Evolutionary conservation across 2,113 vertebrate genomes (phyloP), one percentile per base, ranked within the genome.

Genomic region (Eudyptes chrysolophus): DNA sequence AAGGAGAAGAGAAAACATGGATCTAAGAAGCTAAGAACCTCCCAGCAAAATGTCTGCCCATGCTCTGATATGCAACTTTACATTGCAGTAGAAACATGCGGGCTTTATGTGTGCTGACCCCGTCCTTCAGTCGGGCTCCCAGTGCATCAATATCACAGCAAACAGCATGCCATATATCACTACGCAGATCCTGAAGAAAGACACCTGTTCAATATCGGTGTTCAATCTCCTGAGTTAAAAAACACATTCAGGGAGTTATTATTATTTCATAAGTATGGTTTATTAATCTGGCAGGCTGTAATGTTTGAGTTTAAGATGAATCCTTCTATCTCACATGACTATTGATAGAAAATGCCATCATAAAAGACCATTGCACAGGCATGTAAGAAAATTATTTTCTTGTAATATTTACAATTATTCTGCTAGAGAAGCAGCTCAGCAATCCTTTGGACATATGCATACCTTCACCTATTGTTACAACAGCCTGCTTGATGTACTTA

Each of bases 221-320:
- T 72, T 72, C 84, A 79, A 64, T 76, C 80, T 94, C 72, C 71
- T 71, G 32, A 86, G 75, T 49, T 76, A 94, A 95, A 93, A 88
- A 87, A 57, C 29, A 66, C 38, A 74, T 69, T 61, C 58, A 65
- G 54, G 71, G 58, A 75, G 38, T 40, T 92, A 74, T 70, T 90
- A 92, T 88, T 84, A 87, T 91, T 96, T 89, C 78, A 94, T 84
- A 91, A 95, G 84, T 89, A 68, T 15, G 61, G 80, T 64, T 94
- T 95, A 92, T 89, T 95, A 95, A 87, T 91, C 69, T 60, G 44
- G 55, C 52, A 57, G 84, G 69, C 57, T 76, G 42, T 64, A 95
- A 91, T 61, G 65, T 64, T 70, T 76, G 86, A 94, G 84, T 95
- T 75, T 82, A 75, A 90, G 94, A 95, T 62, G 3, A 84, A 57